A percentile compares a stretch with the other conserved stretches of the same genome.
These are phyloP conservation scores for Mormyrus lacerda DNA, from an alignment of 2,113 vertebrate genomes.

Conservation along the genomic window DNA sequence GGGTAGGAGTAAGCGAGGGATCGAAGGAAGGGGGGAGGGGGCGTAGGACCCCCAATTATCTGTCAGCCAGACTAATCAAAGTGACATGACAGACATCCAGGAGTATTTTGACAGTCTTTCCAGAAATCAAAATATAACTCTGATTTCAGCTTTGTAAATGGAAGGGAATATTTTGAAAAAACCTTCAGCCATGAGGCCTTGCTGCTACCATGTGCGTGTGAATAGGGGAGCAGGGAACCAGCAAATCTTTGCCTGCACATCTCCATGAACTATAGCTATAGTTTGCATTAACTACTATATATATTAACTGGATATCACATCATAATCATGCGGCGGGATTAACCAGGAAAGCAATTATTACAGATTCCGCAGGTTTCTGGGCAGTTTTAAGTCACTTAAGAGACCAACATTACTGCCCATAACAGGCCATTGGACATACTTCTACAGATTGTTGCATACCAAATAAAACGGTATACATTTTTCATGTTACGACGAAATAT, in stretches of 20 bases:
- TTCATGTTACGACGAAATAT: background rate
- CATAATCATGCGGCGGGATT: background rate
- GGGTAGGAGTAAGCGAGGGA: slow-evolving; percentile 38
- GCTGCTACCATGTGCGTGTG: background rate
- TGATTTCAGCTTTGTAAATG: background rate
- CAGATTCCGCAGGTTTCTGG: background rate
- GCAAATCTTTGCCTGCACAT: background rate
- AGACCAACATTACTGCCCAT: background rate
- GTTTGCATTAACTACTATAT: no score
- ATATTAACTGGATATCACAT: background rate
- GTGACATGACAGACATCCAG: background rate
- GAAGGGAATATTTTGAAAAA: background rate
- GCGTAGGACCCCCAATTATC: background rate
- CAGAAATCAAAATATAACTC: background rate
- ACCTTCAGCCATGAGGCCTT: background rate
- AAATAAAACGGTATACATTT: background rate
- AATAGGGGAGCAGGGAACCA: background rate
- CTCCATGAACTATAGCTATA: background rate
- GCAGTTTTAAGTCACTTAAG: background rate
- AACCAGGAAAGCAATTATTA: background rate
- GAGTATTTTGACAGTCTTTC: background rate
- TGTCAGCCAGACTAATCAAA: background rate
- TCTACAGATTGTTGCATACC: background rate
- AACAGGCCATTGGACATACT: background rate
- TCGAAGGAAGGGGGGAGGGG: slow-evolving; percentile 22